Conservation (phyloP, 2,888 invertebrate genomes). For the Drosophila helvetica region DNA sequence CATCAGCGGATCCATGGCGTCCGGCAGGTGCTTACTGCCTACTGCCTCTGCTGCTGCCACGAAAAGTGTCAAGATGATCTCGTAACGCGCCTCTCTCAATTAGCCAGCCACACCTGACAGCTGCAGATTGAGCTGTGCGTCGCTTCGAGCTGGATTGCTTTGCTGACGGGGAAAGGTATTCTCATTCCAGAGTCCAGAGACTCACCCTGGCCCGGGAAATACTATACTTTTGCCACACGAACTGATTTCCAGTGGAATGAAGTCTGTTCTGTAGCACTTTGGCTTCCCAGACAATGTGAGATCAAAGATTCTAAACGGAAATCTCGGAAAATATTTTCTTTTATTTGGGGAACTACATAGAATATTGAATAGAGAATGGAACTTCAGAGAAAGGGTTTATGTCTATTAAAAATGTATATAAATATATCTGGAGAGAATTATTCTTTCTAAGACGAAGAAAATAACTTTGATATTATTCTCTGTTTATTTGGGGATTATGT, state of each 20-base stretch:
- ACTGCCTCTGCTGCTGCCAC: neutral
- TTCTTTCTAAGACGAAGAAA: too few species aligned
- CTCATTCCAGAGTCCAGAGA: conserved; percentile 30
- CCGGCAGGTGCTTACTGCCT: conserved; percentile 29
- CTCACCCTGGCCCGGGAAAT: conserved; percentile 13
- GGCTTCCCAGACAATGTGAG: too few species aligned
- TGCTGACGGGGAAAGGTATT: conserved; percentile 27
- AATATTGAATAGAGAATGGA: too few species aligned
- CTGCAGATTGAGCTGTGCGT: conserved; percentile 41
- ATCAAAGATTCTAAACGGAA: too few species aligned
- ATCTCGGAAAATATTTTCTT: too few species aligned
- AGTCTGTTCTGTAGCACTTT: neutral
- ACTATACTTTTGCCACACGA: conserved; percentile 30
- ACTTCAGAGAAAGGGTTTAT: too few species aligned
- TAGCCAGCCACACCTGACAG: conserved; percentile 45
- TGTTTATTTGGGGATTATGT: too few species aligned
- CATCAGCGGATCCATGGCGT: conserved; percentile 36
- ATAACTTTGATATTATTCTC: too few species aligned
- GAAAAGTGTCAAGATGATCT: conserved; percentile 44
- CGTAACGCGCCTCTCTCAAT: conserved; percentile 47
- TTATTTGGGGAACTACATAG: too few species aligned
- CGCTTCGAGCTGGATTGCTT: neutral
- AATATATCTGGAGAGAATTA: too few species aligned
- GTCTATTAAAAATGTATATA: too few species aligned
- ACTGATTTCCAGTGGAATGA: conserved; percentile 12